Conservation (phyloP, 2,113 vertebrate genomes). For the Heterotis niloticus region DNA sequence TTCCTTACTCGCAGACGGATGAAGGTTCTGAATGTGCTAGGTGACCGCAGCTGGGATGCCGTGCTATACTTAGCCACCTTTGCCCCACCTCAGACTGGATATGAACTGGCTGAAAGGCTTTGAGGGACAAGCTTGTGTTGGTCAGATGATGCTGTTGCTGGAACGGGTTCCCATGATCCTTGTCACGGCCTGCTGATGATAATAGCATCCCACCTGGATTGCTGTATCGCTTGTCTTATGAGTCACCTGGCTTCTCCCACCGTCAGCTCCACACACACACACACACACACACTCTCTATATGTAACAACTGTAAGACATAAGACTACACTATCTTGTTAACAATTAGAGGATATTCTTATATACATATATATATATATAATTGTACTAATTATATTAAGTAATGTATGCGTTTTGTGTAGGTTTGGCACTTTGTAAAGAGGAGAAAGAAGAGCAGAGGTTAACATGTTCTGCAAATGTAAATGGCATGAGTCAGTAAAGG, state of each 20-base stretch:
- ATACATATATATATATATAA: slow-evolving; percentile 55
- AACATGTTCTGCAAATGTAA: slow-evolving; percentile 33
- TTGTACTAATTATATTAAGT: slow-evolving; percentile 64
- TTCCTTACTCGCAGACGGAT: neutral
- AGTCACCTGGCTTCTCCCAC: slow-evolving; percentile 11
- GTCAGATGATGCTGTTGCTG: neutral
- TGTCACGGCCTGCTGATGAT: neutral
- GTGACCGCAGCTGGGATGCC: neutral
- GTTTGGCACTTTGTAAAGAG: slow-evolving; percentile 54
- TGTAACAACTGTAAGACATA: slow-evolving; percentile 38
- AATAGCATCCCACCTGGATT: neutral
- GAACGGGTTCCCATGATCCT: neutral
- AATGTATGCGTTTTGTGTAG: slow-evolving; percentile 56
- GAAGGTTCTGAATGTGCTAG: neutral
- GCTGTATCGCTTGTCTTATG: neutral
- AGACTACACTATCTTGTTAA: slow-evolving; percentile 52
- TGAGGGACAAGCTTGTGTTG: slow-evolving; percentile 10
- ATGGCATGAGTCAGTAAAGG: neutral
- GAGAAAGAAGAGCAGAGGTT: slow-evolving; percentile 38
- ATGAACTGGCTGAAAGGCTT: neutral
- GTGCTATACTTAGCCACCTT: neutral
- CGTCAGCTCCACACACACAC: slow-evolving; percentile 18
- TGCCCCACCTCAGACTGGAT: neutral
- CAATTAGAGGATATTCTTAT: slow-evolving; percentile 48
- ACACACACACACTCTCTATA: slow-evolving; percentile 4